Evolutionary conservation across 2,113 vertebrate genomes (phyloP), one percentile per base, ranked within the genome.

Genomic region (Heterochromis multidens): DNA sequence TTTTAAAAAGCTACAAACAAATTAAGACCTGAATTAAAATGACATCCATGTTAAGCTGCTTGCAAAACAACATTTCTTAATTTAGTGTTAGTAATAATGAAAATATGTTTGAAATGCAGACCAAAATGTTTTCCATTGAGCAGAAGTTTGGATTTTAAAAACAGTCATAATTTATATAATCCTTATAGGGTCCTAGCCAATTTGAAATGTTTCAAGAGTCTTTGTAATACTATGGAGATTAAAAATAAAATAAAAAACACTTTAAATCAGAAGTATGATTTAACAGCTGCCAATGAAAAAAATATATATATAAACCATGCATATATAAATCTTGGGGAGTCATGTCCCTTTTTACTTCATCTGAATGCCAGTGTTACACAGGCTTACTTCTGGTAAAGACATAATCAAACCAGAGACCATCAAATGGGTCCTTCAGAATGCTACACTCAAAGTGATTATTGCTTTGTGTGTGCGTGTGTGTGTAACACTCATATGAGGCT

Each of bases 281-380:
- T 79, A 79, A 60, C 57, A 95, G 94, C 87, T 95, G 91, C 91
- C 91, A 80, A 49, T 85, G 62, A 72, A 77, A 82, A 37, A 61
- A n/a, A 77, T 9, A 59, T n/a, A n/a, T n/a, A 11, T 37, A 59
- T 56, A 70, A 83, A 40, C 21, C 29, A 65, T 62, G 57, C 10
- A 83, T 5, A 77, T 14, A 56, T 4, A 3, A 40, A 21, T 63
- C 17, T 40, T 1, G 33, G 79, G 62, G 58, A 87, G 78, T 19
- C 25, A 60, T 21, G 8, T 90, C 77, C 84, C 90, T 91, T 83
- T 82, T 86, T 29, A 83, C 23, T 23, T 76, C 12, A 6, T 31
- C 12, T 10, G 43, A 27, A 81, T 81, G 46, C 29, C 21, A 77
- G 43, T 16, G 62, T 87, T 80, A 74, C 17, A 6, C 16, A 52